A percentile compares a stretch with the other conserved stretches of the same genome.
phyloP scores from a whole-genome alignment of 2,888 invertebrate species.

The Notodonta ziczac region DNA sequence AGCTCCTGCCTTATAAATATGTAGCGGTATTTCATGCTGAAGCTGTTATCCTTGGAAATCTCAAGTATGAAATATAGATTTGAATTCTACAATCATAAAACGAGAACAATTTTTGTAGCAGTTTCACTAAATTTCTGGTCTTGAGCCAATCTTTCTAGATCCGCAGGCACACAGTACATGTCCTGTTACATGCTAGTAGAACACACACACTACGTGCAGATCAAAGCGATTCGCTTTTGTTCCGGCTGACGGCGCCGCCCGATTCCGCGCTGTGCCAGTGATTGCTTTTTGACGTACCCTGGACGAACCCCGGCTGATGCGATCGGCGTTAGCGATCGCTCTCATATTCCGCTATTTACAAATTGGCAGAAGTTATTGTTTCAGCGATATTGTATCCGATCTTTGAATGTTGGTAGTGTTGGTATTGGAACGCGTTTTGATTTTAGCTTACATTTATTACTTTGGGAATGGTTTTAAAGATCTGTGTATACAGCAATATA shows the following conservation, averaged over 20 bases:
- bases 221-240: conserved; percentile 78
- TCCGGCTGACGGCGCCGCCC: conserved; percentile 67
- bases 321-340: conserved; percentile 35
- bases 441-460: background rate
- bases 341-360: conserved; percentile 40
- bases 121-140: background rate
- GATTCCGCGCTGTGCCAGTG: conserved; percentile 70
- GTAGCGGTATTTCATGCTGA: too few relatives aligned
- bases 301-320: conserved; percentile 44
- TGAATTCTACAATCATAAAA: too few relatives aligned
- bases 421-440: background rate
- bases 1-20: too few relatives aligned
- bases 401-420: conserved; percentile 19
- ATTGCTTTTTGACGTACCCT: conserved; percentile 71
- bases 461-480: background rate
- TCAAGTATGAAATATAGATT: too few relatives aligned
- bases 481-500: too few relatives aligned
- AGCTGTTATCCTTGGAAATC: too few relatives aligned
- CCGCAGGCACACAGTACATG: conserved; percentile 1
- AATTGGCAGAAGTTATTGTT: conserved; percentile 41
- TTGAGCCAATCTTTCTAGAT: background rate
- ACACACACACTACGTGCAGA: conserved; percentile 52
- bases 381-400: conserved; percentile 29
- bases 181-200: conserved; percentile 23
- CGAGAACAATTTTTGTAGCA: too few relatives aligned